phyloP scores from a whole-genome alignment of 2,888 invertebrate species.

The Alloplasta piceator region DNA sequence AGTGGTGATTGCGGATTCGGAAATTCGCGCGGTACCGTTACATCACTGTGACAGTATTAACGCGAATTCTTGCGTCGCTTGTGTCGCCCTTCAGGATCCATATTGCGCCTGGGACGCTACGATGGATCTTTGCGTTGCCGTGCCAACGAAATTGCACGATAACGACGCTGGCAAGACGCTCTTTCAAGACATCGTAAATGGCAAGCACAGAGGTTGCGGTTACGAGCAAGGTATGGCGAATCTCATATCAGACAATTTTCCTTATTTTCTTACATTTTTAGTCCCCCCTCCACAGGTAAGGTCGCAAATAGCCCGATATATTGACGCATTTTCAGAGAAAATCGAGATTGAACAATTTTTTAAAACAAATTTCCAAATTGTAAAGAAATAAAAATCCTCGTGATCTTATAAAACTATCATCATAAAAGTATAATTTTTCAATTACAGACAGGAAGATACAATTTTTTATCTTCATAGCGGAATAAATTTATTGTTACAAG shows the following conservation, averaged over 20 bases:
- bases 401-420: background rate
- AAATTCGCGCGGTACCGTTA: constrained; percentile 93
- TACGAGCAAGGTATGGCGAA: constrained; percentile 77
- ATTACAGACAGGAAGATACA: no score
- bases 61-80: constrained; percentile 88
- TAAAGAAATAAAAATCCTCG: background rate
- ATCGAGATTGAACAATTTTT: background rate
- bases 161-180: constrained; percentile 86
- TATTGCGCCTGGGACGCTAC: constrained; percentile 97
- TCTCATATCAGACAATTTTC: constrained; percentile 8
- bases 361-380: background rate
- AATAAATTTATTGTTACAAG: no score
- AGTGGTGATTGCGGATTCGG: constrained; percentile 94
- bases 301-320: constrained; percentile 15
- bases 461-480: no score
- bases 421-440: background rate
- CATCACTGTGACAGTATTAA: constrained; percentile 89
- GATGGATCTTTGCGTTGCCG: constrained; percentile 85
- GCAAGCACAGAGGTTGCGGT: constrained; percentile 87
- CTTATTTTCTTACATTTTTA: constrained; percentile 35
- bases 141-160: constrained; percentile 85
- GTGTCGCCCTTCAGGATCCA: constrained; percentile 97
- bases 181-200: constrained; percentile 89
- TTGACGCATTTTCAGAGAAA: constrained; percentile 22
- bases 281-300: constrained; percentile 11